Percentiles rank a stretch among this genome's conserved stretches.
phyloP scores from a whole-genome alignment of 2,113 vertebrate genomes.

The Colaptes auratus region DNA sequence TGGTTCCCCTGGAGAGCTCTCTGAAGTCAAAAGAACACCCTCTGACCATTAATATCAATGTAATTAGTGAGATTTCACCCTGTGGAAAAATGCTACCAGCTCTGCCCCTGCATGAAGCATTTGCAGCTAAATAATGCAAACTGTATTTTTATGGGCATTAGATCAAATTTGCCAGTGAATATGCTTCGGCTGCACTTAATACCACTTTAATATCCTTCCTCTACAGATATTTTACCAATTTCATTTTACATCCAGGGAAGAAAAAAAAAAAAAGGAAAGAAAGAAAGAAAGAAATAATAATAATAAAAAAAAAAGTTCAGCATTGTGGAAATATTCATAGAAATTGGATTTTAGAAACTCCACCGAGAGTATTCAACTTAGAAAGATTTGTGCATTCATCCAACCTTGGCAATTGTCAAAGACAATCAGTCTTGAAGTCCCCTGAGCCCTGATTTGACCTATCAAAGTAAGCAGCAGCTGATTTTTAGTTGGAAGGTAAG shows the following conservation, averaged over 20 bases:
- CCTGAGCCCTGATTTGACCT: slow-evolving; percentile 22
- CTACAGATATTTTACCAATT: neutral
- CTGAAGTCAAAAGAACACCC: neutral
- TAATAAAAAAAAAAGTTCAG: neutral
- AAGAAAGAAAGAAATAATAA: neutral
- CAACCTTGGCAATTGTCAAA: slow-evolving; percentile 11
- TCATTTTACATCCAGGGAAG: neutral
- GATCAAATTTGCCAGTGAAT: neutral
- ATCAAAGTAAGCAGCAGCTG: neutral
- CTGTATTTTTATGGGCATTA: neutral
- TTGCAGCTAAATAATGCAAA: slow-evolving; percentile 9
- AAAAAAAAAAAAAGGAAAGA: too few species aligned
- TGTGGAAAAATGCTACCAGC: neutral
- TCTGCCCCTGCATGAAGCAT: neutral
- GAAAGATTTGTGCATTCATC: neutral
- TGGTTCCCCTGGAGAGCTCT: neutral
- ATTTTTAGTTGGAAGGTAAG: neutral
- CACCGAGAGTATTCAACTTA: neutral
- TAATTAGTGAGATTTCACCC: slow-evolving; percentile 15
- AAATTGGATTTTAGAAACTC: neutral
- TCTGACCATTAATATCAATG: neutral
- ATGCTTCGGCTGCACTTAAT: neutral
- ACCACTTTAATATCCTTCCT: neutral
- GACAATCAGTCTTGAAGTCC: slow-evolving; percentile 15
- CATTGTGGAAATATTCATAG: neutral